These are phyloP conservation scores for Chromis chromis DNA, from an alignment of 2,797 vertebrate genomes.

Conservation along the genomic window DNA sequence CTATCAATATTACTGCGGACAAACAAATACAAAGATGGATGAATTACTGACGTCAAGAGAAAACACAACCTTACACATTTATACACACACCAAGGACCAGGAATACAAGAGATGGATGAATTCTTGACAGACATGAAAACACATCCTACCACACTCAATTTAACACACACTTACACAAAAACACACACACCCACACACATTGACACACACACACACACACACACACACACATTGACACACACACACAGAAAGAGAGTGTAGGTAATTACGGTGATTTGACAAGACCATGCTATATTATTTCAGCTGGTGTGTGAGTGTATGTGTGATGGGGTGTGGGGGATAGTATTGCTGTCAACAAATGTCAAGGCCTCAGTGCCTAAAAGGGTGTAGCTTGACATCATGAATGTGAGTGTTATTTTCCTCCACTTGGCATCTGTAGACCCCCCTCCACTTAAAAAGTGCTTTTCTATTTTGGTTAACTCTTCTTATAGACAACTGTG, in stretches of 20 bases:
- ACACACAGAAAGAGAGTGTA: conserved; percentile 16
- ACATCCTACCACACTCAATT: conserved; percentile 43
- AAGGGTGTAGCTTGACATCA: conserved; percentile 57
- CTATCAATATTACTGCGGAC: conserved; percentile 41
- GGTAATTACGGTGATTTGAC: conserved; percentile 68
- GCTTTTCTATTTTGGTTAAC: conserved; percentile 35
- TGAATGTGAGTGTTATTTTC: conserved; percentile 56
- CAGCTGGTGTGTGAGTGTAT: conserved; percentile 25
- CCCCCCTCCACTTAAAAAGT: conserved; percentile 15
- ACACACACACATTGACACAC: too few species aligned
- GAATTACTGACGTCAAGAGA: conserved; percentile 51
- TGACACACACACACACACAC: conserved; percentile 12
- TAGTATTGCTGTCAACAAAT: conserved; percentile 61
- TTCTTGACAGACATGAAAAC: conserved; percentile 53
- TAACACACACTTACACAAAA: too few species aligned
- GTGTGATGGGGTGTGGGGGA: conserved; percentile 48
- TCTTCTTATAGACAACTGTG: conserved; percentile 25
- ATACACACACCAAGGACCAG: conserved; percentile 12
- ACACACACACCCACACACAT: too few species aligned
- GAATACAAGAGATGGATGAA: conserved; percentile 31
- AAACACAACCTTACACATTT: conserved; percentile 31
- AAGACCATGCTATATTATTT: conserved; percentile 58
- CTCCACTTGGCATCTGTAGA: conserved; percentile 32
- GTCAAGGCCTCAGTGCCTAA: conserved; percentile 54
- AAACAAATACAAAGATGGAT: conserved; percentile 30